Conservation (phyloP, 2,113 vertebrate species). For the Gopherus flavomarginatus region DNA sequence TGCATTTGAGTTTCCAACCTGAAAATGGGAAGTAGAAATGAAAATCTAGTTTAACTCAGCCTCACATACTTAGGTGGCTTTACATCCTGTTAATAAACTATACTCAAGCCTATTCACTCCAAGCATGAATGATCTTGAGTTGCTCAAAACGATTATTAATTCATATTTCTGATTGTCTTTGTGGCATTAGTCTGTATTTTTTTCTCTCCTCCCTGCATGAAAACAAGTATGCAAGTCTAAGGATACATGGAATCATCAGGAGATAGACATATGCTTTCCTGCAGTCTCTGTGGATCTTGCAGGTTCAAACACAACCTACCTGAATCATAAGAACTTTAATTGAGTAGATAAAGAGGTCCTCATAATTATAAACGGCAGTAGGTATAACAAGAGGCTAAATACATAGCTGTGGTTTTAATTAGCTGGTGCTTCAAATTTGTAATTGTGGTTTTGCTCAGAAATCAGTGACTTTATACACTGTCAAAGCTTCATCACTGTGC, state of each 20-base stretch:
- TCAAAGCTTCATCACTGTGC: constrained; percentile 81
- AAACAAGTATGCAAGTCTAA: constrained; percentile 36
- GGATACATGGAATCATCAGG: constrained; percentile 36
- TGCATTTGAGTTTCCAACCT: constrained; percentile 6
- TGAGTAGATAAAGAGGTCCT: constrained; percentile 87
- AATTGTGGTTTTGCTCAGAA: constrained; percentile 89
- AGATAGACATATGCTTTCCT: constrained; percentile 54
- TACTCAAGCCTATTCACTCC: constrained; percentile 4
- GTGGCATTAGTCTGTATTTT: neutral
- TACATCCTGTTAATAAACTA: neutral
- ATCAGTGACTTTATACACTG: constrained; percentile 82
- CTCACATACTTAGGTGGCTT: constrained; percentile 25
- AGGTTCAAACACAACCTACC: constrained; percentile 78
- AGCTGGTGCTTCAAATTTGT: constrained; percentile 90
- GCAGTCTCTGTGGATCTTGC: constrained; percentile 57
- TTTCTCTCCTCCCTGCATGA: neutral
- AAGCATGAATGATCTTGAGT: constrained; percentile 26
- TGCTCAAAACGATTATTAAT: constrained; percentile 59
- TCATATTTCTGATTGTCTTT: constrained; percentile 42
- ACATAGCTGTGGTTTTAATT: constrained; percentile 91
- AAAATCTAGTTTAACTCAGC: neutral
- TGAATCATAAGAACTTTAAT: constrained; percentile 82
- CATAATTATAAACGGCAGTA: constrained; percentile 89
- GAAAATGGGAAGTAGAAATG: neutral
- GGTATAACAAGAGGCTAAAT: constrained; percentile 91